These are phyloP conservation scores for Trachurus trachurus DNA, from an alignment of 2,797 vertebrate species.

Conservation along the genomic window DNA sequence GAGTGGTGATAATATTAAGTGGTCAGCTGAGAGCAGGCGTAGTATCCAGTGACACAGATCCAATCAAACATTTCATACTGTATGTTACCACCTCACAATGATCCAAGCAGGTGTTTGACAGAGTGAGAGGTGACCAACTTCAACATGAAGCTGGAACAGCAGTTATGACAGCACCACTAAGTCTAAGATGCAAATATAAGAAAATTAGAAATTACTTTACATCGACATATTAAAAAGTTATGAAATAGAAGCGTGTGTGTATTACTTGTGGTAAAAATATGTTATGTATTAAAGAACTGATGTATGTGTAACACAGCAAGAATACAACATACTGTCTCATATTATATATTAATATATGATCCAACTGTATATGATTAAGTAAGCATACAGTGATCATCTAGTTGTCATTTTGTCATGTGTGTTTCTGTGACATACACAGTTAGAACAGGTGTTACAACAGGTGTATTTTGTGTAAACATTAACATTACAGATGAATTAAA, in stretches of 20 bases:
- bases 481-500: not conserved
- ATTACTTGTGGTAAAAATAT: not conserved
- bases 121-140: not conserved
- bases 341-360: not conserved
- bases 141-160: not conserved
- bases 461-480: not conserved
- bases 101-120: not conserved
- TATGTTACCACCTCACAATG: not conserved
- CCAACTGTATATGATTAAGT: not conserved
- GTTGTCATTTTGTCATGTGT: not conserved
- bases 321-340: not conserved
- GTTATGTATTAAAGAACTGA: not conserved
- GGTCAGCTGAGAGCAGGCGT: constrained; percentile 19
- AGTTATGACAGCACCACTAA: not conserved
- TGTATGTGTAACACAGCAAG: not conserved
- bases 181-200: not conserved
- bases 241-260: not conserved
- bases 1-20: constrained; percentile 24
- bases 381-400: not conserved
- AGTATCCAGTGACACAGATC: constrained; percentile 17
- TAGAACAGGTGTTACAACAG: not conserved
- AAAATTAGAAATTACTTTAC: not conserved
- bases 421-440: no score
- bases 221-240: not conserved
- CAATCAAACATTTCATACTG: constrained; percentile 1